Conservation (phyloP, 2,113 vertebrate genomes). For the Myiozetetes cayanensis region DNA sequence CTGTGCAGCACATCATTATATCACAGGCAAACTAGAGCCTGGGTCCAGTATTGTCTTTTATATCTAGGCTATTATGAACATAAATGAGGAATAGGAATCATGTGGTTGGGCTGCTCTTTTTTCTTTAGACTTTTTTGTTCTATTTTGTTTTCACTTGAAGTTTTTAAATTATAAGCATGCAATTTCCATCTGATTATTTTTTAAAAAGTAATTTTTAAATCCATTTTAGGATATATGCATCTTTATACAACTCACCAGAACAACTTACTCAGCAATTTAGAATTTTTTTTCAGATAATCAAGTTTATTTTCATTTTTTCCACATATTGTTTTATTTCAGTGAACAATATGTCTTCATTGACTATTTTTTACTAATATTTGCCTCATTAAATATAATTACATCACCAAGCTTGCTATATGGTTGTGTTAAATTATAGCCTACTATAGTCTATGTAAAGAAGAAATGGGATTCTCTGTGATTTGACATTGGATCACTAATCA, state of each 20-base stretch:
- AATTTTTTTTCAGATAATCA: neutral
- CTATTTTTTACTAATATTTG: neutral
- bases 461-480: fast-evolving
- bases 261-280: neutral
- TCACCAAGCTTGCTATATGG: neutral
- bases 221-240: neutral
- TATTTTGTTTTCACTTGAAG: neutral
- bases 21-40: neutral
- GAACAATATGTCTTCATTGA: neutral
- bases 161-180: neutral
- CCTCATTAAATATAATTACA: neutral
- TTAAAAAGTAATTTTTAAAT: neutral
- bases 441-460: neutral
- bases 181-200: neutral
- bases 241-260: neutral
- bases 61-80: neutral
- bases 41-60: neutral
- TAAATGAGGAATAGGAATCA: neutral
- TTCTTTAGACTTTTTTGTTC: neutral
- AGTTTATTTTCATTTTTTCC: neutral
- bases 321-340: neutral
- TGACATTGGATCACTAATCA: neutral
- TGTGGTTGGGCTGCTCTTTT: neutral
- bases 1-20: neutral
- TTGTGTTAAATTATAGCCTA: neutral